Conservation (phyloP, 2,888 invertebrate genomes). For the Drosophila mimetica region DNA sequence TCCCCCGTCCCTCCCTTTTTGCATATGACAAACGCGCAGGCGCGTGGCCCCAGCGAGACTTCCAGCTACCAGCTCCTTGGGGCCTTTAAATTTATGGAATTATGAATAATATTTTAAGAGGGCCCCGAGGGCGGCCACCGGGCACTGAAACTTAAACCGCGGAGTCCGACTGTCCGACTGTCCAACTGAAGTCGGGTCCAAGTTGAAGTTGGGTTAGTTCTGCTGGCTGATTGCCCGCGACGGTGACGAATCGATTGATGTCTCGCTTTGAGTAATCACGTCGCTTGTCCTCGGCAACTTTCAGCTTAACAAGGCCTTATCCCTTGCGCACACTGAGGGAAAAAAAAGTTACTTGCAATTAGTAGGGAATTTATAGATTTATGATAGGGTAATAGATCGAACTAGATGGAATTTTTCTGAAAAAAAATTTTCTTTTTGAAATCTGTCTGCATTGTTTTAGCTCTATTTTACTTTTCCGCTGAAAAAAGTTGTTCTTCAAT, state of each 20-base stretch:
- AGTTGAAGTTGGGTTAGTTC: constrained; percentile 63
- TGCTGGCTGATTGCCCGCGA: constrained; percentile 74
- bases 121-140: constrained; percentile 71
- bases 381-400: neutral
- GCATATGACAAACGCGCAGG: constrained; percentile 74
- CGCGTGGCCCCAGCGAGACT: constrained; percentile 61
- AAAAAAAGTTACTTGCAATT: neutral
- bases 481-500: no score
- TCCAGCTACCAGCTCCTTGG: constrained; percentile 29
- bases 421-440: neutral
- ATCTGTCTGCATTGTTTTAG: no score
- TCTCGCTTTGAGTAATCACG: constrained; percentile 79
- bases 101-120: constrained; percentile 79
- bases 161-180: constrained; percentile 13
- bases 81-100: constrained; percentile 73
- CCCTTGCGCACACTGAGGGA: constrained; percentile 37
- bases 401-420: neutral
- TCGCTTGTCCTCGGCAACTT: constrained; percentile 70
- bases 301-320: constrained; percentile 78
- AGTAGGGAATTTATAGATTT: neutral
- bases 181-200: constrained; percentile 18
- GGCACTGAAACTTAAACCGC: constrained; percentile 31
- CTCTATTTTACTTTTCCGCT: no score
- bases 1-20: constrained; percentile 40
- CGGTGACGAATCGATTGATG: constrained; percentile 77